These are phyloP conservation scores for Tineola bisselliella DNA, from an alignment of 2,888 invertebrate genomes.

Conservation along the genomic window DNA sequence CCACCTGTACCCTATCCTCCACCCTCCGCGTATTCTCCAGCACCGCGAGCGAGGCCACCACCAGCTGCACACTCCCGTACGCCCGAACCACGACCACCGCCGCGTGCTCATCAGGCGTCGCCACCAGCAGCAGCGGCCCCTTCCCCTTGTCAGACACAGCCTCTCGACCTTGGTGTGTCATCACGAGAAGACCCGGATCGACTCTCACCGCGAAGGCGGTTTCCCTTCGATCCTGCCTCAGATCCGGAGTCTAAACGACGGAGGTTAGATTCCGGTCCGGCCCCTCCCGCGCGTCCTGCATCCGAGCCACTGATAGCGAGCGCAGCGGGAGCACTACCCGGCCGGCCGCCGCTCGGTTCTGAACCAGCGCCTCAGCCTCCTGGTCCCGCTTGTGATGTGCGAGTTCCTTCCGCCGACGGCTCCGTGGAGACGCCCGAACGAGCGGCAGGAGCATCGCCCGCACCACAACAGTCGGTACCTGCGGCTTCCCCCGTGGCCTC, in stretches of 20 bases:
- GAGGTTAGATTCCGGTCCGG: slow-evolving; percentile 62
- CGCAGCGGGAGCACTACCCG: slow-evolving; percentile 75
- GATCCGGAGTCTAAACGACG: slow-evolving; percentile 73
- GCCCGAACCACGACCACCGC: slow-evolving; percentile 57
- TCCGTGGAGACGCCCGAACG: slow-evolving; percentile 66
- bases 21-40: slow-evolving; percentile 45
- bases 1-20: slow-evolving; percentile 56
- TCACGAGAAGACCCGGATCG: slow-evolving; percentile 70
- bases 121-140: slow-evolving; percentile 34
- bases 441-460: slow-evolving; percentile 55
- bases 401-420: slow-evolving; percentile 71
- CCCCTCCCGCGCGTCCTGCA: slow-evolving; percentile 46
- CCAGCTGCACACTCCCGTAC: slow-evolving; percentile 69
- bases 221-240: slow-evolving; percentile 54
- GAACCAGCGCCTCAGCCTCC: slow-evolving; percentile 59
- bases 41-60: slow-evolving; percentile 51
- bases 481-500: slow-evolving; percentile 47
- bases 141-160: slow-evolving; percentile 76
- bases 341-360: slow-evolving; percentile 67
- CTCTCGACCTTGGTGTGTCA: slow-evolving; percentile 78
- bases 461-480: slow-evolving; percentile 42
- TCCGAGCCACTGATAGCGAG: slow-evolving; percentile 75
- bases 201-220: slow-evolving; percentile 73
- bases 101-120: slow-evolving; percentile 39
- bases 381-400: slow-evolving; percentile 59